phyloP scores from a whole-genome alignment of 2,797 vertebrate species.

The Manis crassicaudata region DNA sequence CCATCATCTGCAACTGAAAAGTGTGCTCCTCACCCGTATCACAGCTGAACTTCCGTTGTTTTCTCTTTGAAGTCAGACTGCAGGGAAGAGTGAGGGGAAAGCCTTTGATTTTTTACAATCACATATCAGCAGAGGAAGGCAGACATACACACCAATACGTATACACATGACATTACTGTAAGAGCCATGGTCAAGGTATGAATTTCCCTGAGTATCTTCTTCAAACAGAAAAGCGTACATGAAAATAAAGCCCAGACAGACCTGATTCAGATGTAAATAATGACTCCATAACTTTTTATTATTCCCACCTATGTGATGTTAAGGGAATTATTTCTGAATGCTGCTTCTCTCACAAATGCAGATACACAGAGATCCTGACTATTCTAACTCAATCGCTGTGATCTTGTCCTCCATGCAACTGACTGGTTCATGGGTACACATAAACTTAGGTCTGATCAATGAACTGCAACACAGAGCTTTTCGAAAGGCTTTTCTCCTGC shows the following conservation, averaged over 20 bases:
- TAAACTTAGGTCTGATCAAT: neutral
- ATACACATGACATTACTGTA: neutral
- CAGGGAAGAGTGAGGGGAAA: neutral
- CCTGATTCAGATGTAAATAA: neutral
- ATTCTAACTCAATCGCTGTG: neutral
- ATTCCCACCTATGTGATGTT: neutral
- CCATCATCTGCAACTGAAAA: slow-evolving; percentile 22
- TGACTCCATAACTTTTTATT: neutral
- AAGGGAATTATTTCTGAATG: neutral
- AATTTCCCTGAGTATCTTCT: neutral
- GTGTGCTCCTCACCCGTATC: neutral
- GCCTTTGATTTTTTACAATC: neutral
- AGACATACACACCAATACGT: neutral
- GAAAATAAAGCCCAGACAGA: neutral
- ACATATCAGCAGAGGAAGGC: neutral
- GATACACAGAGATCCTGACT: too few relatives aligned
- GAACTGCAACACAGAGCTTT: neutral
- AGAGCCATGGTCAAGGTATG: neutral
- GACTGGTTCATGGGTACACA: neutral
- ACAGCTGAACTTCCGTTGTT: neutral
- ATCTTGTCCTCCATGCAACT: neutral
- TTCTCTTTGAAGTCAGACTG: neutral
- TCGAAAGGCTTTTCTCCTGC: neutral
- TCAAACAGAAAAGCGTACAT: neutral
- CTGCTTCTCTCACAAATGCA: neutral